Percentiles rank a stretch among this genome's conserved stretches.
Evolutionary conservation across 2,113 vertebrate species (phyloP).

Genomic region (Myotis davidii): DNA sequence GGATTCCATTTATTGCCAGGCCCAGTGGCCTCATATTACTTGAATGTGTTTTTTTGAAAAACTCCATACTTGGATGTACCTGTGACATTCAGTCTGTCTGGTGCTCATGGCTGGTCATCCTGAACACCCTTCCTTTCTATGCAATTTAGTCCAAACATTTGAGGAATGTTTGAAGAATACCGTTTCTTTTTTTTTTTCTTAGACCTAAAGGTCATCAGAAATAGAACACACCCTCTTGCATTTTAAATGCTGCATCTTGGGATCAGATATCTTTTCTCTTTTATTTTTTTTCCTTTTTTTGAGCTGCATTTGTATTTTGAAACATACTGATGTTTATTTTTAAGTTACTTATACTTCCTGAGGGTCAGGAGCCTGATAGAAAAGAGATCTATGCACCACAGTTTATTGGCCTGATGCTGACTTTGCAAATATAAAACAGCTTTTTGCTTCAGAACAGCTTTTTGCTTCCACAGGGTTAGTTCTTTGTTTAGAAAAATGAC

Average conservation of each 20-base stretch:
- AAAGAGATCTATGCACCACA: background rate
- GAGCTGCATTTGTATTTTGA: background rate
- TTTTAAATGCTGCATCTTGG: slow-evolving; percentile 26
- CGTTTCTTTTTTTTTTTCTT: slow-evolving; percentile 69
- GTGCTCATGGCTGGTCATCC: slow-evolving; percentile 51
- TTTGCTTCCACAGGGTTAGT: background rate
- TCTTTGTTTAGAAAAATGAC: slow-evolving; percentile 51
- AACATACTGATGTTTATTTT: background rate
- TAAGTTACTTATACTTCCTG: background rate
- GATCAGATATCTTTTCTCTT: background rate
- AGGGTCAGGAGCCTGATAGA: background rate
- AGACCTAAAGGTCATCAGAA: slow-evolving; percentile 57
- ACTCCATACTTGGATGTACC: slow-evolving; percentile 19
- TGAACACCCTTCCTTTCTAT: slow-evolving; percentile 44
- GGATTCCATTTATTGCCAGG: slow-evolving; percentile 32
- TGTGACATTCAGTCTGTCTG: slow-evolving; percentile 53
- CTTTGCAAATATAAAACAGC: slow-evolving; percentile 11
- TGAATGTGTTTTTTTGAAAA: slow-evolving; percentile 60
- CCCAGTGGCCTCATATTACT: slow-evolving; percentile 40
- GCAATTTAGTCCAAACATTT: slow-evolving; percentile 51
- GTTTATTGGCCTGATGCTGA: background rate
- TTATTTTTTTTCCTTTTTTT: background rate
- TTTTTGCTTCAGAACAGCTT: background rate
- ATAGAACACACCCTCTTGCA: slow-evolving; percentile 41
- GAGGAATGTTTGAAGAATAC: slow-evolving; percentile 59